These are phyloP conservation scores for Protobothrops mucrosquamatus DNA, from an alignment of 2,113 vertebrate species.

Conservation along the genomic window DNA sequence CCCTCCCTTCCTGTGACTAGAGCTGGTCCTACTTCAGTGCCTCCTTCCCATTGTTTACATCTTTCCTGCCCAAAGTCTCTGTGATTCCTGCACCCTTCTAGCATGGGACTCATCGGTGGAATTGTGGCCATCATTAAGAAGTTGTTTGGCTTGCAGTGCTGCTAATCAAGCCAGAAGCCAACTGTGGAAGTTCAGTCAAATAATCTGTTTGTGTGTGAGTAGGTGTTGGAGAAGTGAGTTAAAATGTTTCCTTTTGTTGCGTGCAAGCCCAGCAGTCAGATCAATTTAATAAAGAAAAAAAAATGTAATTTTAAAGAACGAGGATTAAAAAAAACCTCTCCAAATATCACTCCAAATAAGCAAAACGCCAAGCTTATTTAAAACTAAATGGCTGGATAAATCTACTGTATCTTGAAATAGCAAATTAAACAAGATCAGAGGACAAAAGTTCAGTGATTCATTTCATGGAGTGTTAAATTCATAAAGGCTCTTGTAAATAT, in stretches of 20 bases:
- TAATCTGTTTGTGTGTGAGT: neutral
- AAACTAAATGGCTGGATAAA: neutral
- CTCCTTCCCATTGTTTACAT: neutral
- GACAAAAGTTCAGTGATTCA: neutral
- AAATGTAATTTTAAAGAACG: neutral
- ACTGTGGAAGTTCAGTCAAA: neutral
- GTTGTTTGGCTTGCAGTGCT: neutral
- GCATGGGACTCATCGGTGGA: neutral
- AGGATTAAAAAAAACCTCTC: neutral
- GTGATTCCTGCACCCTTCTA: neutral
- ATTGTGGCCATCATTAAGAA: neutral
- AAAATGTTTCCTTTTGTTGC: neutral
- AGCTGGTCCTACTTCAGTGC: neutral
- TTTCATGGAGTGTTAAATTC: neutral
- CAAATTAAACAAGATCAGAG: neutral
- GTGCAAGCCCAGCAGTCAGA: neutral
- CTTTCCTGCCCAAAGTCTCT: neutral
- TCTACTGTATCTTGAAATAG: neutral
- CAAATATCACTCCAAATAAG: neutral
- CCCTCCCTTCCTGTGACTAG: neutral
- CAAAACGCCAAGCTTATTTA: neutral
- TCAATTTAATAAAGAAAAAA: neutral
- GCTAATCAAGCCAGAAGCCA: neutral
- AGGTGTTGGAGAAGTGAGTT: neutral
- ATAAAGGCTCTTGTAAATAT: neutral